These are phyloP conservation scores for Leontopithecus rosalia DNA, from an alignment of 2,797 vertebrate genomes.

Conservation along the genomic window DNA sequence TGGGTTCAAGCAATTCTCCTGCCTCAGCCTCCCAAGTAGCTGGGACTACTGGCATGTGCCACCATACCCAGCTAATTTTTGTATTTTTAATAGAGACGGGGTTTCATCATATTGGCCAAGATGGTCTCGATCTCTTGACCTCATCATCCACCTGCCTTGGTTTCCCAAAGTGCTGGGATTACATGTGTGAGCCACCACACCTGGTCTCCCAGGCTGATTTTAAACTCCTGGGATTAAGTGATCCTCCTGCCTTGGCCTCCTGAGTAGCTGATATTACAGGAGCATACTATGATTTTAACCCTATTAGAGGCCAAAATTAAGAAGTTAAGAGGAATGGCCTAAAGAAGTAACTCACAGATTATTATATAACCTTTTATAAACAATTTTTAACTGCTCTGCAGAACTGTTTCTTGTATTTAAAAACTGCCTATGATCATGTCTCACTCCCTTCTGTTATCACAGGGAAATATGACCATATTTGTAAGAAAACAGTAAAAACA, in stretches of 20 bases:
- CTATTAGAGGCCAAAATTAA: conserved; percentile 51
- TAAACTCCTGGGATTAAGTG: neutral
- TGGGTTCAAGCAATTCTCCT: neutral
- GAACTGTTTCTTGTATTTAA: conserved; percentile 32
- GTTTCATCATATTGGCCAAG: neutral
- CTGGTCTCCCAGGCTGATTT: neutral
- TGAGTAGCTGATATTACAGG: neutral
- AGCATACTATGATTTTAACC: neutral
- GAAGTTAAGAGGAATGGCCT: conserved; percentile 34
- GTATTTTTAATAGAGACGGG: neutral
- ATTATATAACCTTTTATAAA: conserved; percentile 48
- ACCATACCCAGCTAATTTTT: neutral
- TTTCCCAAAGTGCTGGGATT: neutral
- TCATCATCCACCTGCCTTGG: neutral
- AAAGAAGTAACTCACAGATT: conserved; percentile 46
- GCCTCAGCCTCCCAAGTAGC: neutral
- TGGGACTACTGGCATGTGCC: neutral
- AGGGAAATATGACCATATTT: conserved; percentile 33
- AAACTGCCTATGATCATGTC: neutral
- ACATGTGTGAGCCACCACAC: neutral
- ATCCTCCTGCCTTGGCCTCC: neutral
- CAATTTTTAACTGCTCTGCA: conserved; percentile 49
- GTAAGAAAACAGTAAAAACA: conserved; percentile 10
- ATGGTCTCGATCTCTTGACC: neutral
- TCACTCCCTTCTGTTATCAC: neutral